Evolutionary conservation across 2,888 invertebrate genomes (phyloP).

Genomic region (Cerceris rybyensis): DNA sequence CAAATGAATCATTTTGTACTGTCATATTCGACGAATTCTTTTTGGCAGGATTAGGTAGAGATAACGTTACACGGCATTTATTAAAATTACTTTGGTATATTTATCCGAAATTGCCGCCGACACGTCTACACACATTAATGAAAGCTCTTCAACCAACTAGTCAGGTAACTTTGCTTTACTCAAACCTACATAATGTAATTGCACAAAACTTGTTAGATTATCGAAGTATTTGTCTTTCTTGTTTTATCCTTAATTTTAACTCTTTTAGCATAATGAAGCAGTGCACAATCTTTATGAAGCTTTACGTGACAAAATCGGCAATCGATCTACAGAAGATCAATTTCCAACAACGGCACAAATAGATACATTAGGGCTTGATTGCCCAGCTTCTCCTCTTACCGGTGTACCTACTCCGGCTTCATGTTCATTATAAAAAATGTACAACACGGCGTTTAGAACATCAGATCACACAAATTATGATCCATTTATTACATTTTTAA

Average conservation of each 20-base stretch:
- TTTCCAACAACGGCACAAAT: conserved; percentile 84
- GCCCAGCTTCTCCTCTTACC: conserved; percentile 85
- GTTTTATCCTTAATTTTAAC: conserved; percentile 31
- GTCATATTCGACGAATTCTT: conserved; percentile 98
- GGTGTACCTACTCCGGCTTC: conserved; percentile 55
- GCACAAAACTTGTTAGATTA: too few relatives aligned
- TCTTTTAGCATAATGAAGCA: conserved; percentile 89
- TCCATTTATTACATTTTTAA: conserved; percentile 8
- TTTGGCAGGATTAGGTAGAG: conserved; percentile 93
- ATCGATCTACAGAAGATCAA: conserved; percentile 84
- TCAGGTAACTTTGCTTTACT: conserved; percentile 75
- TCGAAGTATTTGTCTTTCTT: neutral
- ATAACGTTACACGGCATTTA: conserved; percentile 96
- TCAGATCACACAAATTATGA: conserved; percentile 6
- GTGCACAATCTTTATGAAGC: conserved; percentile 91
- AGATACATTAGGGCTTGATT: conserved; percentile 88
- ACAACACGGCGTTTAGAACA: neutral
- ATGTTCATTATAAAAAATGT: conserved; percentile 21
- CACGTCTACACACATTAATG: conserved; percentile 90
- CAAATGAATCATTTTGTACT: conserved; percentile 96
- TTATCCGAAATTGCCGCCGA: conserved; percentile 91
- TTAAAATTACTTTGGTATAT: conserved; percentile 95
- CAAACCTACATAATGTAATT: neutral
- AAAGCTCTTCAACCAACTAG: conserved; percentile 88
- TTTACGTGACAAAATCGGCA: conserved; percentile 90